Evolutionary conservation across 1,140 invertebrate genomes (phyloP).

Genomic region (Pinna nobilis): DNA sequence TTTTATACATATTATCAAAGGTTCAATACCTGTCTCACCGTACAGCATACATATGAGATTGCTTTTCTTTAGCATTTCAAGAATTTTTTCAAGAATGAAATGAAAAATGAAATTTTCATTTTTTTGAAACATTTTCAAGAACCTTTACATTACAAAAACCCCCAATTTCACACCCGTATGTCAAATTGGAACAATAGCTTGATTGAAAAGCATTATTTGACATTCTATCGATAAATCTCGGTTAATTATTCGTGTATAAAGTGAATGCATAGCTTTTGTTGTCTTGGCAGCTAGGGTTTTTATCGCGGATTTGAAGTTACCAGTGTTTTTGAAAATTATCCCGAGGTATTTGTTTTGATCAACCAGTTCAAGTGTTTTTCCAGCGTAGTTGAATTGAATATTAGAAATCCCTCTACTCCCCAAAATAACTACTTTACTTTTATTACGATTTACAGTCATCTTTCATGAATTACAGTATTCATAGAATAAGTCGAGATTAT

Average conservation of each 20-base stretch:
- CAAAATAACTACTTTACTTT: constrained; percentile 28
- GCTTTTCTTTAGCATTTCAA: background rate
- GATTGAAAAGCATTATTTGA: too few relatives aligned
- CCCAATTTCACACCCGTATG: background rate
- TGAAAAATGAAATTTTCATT: background rate
- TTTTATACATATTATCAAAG: background rate
- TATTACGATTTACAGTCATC: background rate
- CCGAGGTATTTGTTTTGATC: background rate
- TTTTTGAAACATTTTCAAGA: background rate
- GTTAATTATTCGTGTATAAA: too few relatives aligned
- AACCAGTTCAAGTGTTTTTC: background rate
- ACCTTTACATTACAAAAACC: background rate
- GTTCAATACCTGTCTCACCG: background rate
- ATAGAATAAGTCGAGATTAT: background rate
- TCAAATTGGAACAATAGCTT: background rate
- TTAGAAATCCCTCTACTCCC: background rate
- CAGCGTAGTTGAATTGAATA: background rate
- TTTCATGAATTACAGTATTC: constrained; percentile 5
- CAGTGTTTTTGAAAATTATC: background rate
- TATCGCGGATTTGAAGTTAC: background rate
- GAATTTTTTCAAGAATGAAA: too few relatives aligned
- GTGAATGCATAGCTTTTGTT: too few relatives aligned
- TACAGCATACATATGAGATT: background rate
- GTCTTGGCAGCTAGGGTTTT: background rate
- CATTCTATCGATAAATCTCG: background rate